These are phyloP conservation scores for Palaemon carinicauda DNA, from an alignment of 1,140 invertebrate species.

Conservation along the genomic window DNA sequence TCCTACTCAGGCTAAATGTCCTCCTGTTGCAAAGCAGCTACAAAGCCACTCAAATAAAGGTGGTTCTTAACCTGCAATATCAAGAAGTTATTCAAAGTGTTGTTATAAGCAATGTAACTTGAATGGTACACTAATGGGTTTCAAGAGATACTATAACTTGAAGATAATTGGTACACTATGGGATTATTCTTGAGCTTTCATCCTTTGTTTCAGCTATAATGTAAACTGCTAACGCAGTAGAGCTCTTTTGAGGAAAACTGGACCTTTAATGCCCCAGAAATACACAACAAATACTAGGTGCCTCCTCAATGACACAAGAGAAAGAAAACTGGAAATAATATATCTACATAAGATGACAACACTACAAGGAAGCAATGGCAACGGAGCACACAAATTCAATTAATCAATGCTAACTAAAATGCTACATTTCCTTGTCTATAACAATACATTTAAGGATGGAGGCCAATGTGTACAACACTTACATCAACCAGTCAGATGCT, in stretches of 20 bases:
- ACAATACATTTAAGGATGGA: not conserved
- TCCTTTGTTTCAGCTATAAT: not conserved
- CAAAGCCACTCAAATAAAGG: no score
- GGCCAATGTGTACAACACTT: not conserved
- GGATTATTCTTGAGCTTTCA: not conserved
- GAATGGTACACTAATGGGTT: no score
- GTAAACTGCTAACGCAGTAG: not conserved
- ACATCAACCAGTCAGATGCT: conserved; percentile 10
- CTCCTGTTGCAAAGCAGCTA: no score
- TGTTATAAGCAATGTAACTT: no score
- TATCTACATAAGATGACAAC: not conserved
- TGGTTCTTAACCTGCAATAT: no score
- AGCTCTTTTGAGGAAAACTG: not conserved
- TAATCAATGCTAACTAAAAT: not conserved
- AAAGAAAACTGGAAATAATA: not conserved
- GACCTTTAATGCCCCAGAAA: not conserved
- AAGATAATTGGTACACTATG: no score
- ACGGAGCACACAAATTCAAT: not conserved
- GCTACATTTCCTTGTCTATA: not conserved
- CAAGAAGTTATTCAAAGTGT: no score
- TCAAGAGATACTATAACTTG: no score
- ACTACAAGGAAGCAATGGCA: not conserved
- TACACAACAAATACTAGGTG: not conserved
- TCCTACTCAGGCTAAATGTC: no score
- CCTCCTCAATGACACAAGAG: not conserved